Evolutionary conservation across 2,888 invertebrate species (phyloP).

Genomic region (Acronicta aceris): DNA sequence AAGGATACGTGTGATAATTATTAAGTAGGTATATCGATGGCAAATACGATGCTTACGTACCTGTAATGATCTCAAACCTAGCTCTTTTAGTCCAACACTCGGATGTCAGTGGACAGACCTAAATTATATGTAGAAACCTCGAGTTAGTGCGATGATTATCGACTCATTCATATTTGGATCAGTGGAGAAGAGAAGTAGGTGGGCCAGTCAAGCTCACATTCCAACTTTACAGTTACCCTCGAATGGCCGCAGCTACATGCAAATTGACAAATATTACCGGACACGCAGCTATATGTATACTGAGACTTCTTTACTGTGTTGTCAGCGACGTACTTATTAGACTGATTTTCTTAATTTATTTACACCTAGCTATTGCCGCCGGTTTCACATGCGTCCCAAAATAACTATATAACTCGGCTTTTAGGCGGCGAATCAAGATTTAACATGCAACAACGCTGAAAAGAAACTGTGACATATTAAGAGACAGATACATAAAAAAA

Average conservation of each 20-base stretch:
- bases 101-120: slow-evolving; percentile 14
- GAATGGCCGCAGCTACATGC: slow-evolving; percentile 66
- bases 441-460: no score
- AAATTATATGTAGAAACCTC: slow-evolving; percentile 27
- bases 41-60: slow-evolving; percentile 12
- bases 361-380: not conserved
- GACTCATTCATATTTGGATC: slow-evolving; percentile 64
- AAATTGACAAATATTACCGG: slow-evolving; percentile 83
- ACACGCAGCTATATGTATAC: slow-evolving; percentile 38
- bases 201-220: slow-evolving; percentile 73
- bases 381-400: no score
- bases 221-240: slow-evolving; percentile 80
- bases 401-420: no score
- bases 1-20: no score
- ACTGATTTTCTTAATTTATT: slow-evolving; percentile 8
- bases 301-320: slow-evolving; percentile 19
- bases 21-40: no score
- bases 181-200: slow-evolving; percentile 69
- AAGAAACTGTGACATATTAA: no score
- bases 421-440: no score
- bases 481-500: no score
- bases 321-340: slow-evolving; percentile 19
- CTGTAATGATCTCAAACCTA: slow-evolving; percentile 19
- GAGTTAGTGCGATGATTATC: slow-evolving; percentile 51
- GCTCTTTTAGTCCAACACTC: slow-evolving; percentile 5